These are phyloP conservation scores for Cichlasoma orientale DNA, from an alignment of 2,797 vertebrate species.

Conservation along the genomic window DNA sequence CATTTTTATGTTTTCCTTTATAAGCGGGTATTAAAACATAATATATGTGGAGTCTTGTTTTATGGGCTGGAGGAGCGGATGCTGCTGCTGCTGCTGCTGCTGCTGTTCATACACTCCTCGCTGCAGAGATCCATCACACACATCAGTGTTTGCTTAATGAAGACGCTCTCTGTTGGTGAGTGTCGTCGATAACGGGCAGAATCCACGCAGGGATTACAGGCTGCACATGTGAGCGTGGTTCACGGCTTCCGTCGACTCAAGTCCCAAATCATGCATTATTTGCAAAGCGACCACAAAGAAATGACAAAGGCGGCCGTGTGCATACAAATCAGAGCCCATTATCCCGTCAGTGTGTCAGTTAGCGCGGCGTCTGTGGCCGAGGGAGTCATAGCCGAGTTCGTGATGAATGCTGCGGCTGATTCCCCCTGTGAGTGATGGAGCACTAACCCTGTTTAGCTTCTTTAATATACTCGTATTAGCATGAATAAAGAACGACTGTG, in stretches of 20 bases:
- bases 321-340: conserved; percentile 77
- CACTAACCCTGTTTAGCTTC: conserved; percentile 94
- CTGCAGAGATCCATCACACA: conserved; percentile 82
- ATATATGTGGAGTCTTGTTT: conserved; percentile 82
- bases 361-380: conserved; percentile 45
- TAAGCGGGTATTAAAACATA: conserved; percentile 86
- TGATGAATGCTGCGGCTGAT: conserved; percentile 95
- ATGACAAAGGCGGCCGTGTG: conserved; percentile 63
- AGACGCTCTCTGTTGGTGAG: conserved; percentile 73
- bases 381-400: conserved; percentile 74
- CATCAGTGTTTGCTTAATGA: conserved; percentile 81
- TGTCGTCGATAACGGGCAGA: conserved; percentile 71
- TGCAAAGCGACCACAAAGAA: conserved; percentile 70
- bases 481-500: conserved; percentile 97
- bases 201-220: conserved; percentile 45
- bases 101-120: conserved; percentile 75
- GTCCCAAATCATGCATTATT: conserved; percentile 75
- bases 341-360: conserved; percentile 71
- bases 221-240: neutral
- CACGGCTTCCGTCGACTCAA: neutral
- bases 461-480: conserved; percentile 99
- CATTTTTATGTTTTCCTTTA: conserved; percentile 86
- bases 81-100: conserved; percentile 65
- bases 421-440: conserved; percentile 95
- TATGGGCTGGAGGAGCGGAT: conserved; percentile 82